phyloP scores from a whole-genome alignment of 2,888 invertebrate genomes.

The Lasiommata megera region DNA sequence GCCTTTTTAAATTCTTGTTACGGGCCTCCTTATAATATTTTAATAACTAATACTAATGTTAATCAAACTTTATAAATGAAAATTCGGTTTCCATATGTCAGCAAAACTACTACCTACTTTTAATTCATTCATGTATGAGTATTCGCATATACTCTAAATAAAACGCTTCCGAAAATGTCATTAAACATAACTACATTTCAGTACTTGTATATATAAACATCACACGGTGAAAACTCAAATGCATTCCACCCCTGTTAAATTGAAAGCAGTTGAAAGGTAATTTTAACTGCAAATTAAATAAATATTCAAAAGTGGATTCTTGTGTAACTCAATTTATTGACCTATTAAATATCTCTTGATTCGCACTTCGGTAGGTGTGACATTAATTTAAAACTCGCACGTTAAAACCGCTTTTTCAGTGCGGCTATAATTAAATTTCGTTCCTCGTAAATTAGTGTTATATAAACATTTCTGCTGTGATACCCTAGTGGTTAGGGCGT shows the following conservation, averaged over 20 bases:
- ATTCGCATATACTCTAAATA: too few relatives aligned
- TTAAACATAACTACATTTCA: too few relatives aligned
- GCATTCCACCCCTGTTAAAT: background rate
- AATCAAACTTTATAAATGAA: too few relatives aligned
- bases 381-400: slow-evolving; percentile 58
- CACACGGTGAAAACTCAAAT: slow-evolving; percentile 11
- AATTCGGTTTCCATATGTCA: too few relatives aligned
- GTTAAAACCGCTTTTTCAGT: slow-evolving; percentile 21
- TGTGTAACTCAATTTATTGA: slow-evolving; percentile 32
- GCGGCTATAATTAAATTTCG: slow-evolving; percentile 7
- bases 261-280: slow-evolving; percentile 8
- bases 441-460: background rate
- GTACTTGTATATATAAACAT: too few relatives aligned
- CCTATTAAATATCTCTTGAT: slow-evolving; percentile 36
- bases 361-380: slow-evolving; percentile 43
- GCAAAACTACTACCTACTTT: too few relatives aligned
- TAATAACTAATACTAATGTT: too few relatives aligned
- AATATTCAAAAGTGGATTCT: slow-evolving; percentile 32
- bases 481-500: too few relatives aligned
- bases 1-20: too few relatives aligned
- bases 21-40: too few relatives aligned
- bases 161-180: too few relatives aligned
- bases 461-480: background rate
- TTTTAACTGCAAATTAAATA: slow-evolving; percentile 21
- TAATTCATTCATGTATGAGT: too few relatives aligned